Percentiles rank a stretch among this genome's conserved stretches.
These are phyloP conservation scores for Pseudorhiza aurosa DNA, from an alignment of 30 jellyfish, hydroid and myxozoan genomes.

Conservation along the genomic window DNA sequence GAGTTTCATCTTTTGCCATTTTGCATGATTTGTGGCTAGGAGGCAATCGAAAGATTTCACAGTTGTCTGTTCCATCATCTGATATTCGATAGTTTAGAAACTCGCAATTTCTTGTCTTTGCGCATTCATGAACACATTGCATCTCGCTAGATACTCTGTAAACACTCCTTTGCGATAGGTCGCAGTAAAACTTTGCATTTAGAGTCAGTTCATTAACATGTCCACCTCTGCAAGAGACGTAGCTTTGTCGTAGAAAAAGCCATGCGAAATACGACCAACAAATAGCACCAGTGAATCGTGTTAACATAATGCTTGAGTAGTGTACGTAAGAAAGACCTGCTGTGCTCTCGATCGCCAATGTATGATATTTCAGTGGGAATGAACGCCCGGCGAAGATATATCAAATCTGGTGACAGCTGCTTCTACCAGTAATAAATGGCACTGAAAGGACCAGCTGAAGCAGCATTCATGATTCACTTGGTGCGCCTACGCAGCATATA, in stretches of 20 bases:
- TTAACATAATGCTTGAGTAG: no score
- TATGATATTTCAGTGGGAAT: no score
- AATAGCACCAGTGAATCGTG: no score
- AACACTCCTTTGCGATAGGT: background rate
- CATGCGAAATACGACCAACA: no score
- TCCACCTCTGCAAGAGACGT: constrained; percentile 4
- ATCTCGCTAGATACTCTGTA: constrained; percentile 9
- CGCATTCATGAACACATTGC: constrained; percentile 34
- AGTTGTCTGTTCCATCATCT: background rate
- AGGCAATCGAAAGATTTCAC: constrained; percentile 22
- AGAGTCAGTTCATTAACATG: background rate
- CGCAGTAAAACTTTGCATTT: constrained; percentile 16
- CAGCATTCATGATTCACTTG: no score
- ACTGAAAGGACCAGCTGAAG: no score
- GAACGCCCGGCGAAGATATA: no score
- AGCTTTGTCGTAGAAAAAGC: background rate
- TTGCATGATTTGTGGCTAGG: constrained; percentile 6
- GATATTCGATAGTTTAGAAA: constrained; percentile 8
- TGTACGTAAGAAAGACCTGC: no score
- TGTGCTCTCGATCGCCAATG: no score
- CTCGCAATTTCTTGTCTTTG: background rate
- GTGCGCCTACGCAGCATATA: no score
- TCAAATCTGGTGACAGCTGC: no score
- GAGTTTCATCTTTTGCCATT: background rate
- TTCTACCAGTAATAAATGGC: no score